These are phyloP conservation scores for Drosophila testacea DNA, from an alignment of 2,888 invertebrate species.

Conservation along the genomic window DNA sequence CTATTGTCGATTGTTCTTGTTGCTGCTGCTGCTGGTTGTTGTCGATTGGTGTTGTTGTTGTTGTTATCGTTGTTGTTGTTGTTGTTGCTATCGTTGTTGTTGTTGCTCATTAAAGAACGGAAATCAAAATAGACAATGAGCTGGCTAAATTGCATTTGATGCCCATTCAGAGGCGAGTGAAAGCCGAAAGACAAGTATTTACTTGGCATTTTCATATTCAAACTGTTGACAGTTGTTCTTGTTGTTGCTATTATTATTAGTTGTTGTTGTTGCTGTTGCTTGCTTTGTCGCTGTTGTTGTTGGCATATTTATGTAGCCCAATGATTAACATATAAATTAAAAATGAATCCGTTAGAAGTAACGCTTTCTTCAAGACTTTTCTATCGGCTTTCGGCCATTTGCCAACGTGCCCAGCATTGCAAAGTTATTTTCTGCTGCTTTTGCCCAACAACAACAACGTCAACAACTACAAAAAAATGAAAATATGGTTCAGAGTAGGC, in stretches of 20 bases:
- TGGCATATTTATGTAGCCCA: slow-evolving; percentile 46
- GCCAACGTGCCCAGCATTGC: slow-evolving; percentile 54
- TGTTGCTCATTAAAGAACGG: slow-evolving; percentile 61
- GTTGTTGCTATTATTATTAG: not conserved
- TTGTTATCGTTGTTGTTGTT: slow-evolving; percentile 21
- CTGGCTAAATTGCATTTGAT: slow-evolving; percentile 53
- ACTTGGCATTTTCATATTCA: slow-evolving; percentile 45
- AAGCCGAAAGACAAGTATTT: slow-evolving; percentile 20
- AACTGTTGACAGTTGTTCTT: slow-evolving; percentile 20
- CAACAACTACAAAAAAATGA: not conserved
- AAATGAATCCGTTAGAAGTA: slow-evolving; percentile 58
- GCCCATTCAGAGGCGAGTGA: slow-evolving; percentile 3
- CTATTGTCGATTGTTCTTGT: slow-evolving; percentile 14
- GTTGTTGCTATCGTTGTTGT: slow-evolving; percentile 29
- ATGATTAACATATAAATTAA: slow-evolving; percentile 74
- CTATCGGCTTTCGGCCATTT: slow-evolving; percentile 18
- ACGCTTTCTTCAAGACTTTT: slow-evolving; percentile 15
- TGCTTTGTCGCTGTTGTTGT: slow-evolving; percentile 12
- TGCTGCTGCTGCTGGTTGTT: not conserved
- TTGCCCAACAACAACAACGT: not conserved
- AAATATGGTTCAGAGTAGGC: slow-evolving; percentile 9
- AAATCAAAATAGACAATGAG: slow-evolving; percentile 62
- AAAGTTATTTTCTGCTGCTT: slow-evolving; percentile 9
- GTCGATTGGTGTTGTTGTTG: slow-evolving; percentile 11
- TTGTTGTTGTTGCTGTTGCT: slow-evolving; percentile 11